phyloP scores from a whole-genome alignment of 2,113 vertebrate genomes.

The Dicrurus megarhynchus region DNA sequence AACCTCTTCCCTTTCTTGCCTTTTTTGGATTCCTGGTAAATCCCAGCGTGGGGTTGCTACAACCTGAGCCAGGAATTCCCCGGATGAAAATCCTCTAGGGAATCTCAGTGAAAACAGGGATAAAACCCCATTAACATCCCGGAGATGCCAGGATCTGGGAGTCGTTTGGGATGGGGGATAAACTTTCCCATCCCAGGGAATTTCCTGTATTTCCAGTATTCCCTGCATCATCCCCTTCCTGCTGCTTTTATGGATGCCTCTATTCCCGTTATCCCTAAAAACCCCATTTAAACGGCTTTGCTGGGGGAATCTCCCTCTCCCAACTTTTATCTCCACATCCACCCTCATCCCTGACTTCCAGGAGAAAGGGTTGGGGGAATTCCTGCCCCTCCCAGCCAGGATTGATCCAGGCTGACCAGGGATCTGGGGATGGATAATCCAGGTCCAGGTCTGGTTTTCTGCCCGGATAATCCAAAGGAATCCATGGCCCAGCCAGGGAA shows the following conservation, averaged over 20 bases:
- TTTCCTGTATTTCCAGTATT: not conserved
- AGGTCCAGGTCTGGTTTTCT: not conserved
- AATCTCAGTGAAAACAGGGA: not conserved
- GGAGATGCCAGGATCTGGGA: not conserved
- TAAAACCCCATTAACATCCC: rapidly evolving
- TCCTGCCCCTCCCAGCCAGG: not conserved
- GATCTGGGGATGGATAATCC: not conserved
- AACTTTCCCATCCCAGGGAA: not conserved
- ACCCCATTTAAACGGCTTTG: rapidly evolving
- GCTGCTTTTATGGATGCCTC: not conserved
- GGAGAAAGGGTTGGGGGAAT: not conserved
- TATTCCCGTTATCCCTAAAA: not conserved
- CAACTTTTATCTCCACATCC: rapidly evolving
- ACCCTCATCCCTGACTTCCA: not conserved
- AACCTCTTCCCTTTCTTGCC: not conserved
- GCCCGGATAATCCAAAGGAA: not conserved
- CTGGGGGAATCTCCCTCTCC: not conserved
- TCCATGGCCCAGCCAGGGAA: not conserved
- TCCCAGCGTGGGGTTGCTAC: rapidly evolving
- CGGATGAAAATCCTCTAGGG: not conserved
- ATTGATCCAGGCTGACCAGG: not conserved
- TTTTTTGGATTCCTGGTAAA: not conserved
- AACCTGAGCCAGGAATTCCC: not conserved
- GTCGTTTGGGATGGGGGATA: not conserved
- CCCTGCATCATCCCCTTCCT: not conserved